Base-by-base conservation (phyloP, 2,113 vertebrate genomes). In the Equus przewalskii region DNA sequence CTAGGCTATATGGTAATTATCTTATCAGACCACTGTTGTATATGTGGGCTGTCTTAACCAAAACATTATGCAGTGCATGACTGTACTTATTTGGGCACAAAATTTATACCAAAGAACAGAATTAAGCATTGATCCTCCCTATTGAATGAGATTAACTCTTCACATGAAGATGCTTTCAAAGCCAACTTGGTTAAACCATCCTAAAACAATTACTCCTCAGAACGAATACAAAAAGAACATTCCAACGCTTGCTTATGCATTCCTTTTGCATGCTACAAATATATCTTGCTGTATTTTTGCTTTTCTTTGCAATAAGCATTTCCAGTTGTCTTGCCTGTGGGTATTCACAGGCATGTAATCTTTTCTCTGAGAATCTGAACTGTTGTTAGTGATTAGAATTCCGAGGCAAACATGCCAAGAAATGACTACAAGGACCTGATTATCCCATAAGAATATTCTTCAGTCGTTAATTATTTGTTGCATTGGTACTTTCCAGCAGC, bases 371-470 rank as follows among this genome's bases (percentile, higher is more conserved):
- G 22, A 81, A 94, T 56, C 44, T 80, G 78, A 76, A 89, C 73
- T 84, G 60, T 69, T 83, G 41, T 91, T 67, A 85, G 58, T 92
- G 76, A 87, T 86, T 84, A 67, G 58, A 89, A 92, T 96, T 67
- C 64, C 73, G 92, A 85, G 41, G 46, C 73, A 96, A 85, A 96
- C 26, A 58, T 81, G 62, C 82, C 76, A 96, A 94, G 82, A 93
- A 91, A 67, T 70, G 54, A 87, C 62, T 70, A 84, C 30, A 92
- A 86, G 58, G 19, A 21, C n/a, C 80, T 88, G 49, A 94, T 92
- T 93, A 86, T 86, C 64, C 51, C 56, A 15, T 51, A 94, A 83
- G 51, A 72, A 94, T 80, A 84, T 82, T 89, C 81, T 89, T 84
- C 51, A 58, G n/a, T 67, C 60, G 72, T 92, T 96, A 89, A 72